These are phyloP conservation scores for Actinostola sp. DNA, from an alignment of 92 coral and sea anemone species.

Conservation along the genomic window DNA sequence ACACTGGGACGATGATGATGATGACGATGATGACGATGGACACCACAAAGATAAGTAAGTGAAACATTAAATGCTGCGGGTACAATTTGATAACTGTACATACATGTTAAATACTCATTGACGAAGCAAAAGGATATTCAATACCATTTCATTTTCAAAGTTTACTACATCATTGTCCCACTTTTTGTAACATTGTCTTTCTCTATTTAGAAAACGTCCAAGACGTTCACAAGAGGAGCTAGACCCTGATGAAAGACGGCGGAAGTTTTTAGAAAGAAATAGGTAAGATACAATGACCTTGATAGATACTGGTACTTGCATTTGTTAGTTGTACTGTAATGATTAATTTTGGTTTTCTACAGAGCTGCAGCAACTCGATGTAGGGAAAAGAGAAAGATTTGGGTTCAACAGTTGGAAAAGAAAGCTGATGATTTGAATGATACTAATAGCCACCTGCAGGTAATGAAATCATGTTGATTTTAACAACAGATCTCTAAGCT, in stretches of 20 bases:
- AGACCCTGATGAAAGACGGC: constrained; percentile 95
- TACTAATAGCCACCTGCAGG: constrained; percentile 89
- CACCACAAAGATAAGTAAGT: constrained; percentile 23
- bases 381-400: constrained; percentile 95
- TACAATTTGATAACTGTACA: neutral
- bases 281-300: constrained; percentile 62
- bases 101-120: neutral
- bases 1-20: constrained; percentile 18
- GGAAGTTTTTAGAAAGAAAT: constrained; percentile 93
- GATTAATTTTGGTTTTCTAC: neutral
- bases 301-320: neutral
- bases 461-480: constrained; percentile 17
- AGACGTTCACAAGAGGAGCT: constrained; percentile 89
- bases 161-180: no score
- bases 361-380: constrained; percentile 99
- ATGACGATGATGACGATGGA: constrained; percentile 8
- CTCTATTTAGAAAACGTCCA: constrained; percentile 74
- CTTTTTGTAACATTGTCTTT: neutral
- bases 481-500: no score
- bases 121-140: no score
- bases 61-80: no score
- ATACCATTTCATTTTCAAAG: no score
- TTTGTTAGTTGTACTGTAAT: neutral
- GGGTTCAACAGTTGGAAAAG: constrained; percentile 95
- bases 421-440: constrained; percentile 93